Base-by-base conservation (phyloP, 2,113 vertebrate species). In the Pycnonotus jocosus region DNA sequence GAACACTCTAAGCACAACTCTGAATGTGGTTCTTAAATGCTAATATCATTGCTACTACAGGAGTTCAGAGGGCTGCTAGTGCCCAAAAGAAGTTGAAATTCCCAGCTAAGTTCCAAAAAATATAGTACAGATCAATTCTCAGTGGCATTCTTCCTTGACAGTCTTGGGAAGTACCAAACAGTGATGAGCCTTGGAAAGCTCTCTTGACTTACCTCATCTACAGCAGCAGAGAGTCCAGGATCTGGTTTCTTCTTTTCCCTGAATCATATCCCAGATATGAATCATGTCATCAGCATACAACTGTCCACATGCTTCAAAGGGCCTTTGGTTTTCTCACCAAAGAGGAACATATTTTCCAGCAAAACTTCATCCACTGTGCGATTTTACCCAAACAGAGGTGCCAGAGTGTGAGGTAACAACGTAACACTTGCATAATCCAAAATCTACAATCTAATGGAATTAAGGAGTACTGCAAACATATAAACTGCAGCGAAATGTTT, bases 361-460 rank as follows among this genome's bases (percentile, higher is more conserved):
- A 76, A 69, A 64, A 76, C 58, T 81, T 62, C 33, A 62, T 48
- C 22, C 35, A 45, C 20, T 70, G 15, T 64, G 24, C 51, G 18
- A 66, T 33, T 60, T 42, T 31, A 44, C 5, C 11, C 0, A 0
- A 10, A 51, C 4, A 58, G 15, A 60, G 0, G 0, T 15, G 48
- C 15, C 53, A 62, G 60, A 72, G 17, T 56, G 10, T 30, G 27
- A 79, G 33, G 48, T 2, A 16, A 45, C 4, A 65, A 9, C 2
- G 0, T 45, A 85, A 70, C 12, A 48, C 40, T 74, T 68, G 24
- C 37, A 85, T 11, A 9, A 78, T 14, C 22, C 28, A 70, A 28
- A 66, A 51, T 16, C 31, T 31, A n/a, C 24, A 83, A 4, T 13
- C 23, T 22, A 65, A 37, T 8, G 7, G 44, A 86, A 82, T 30